Percentiles rank a stretch among this genome's conserved stretches.
Conservation (phyloP, 2,797 vertebrate genomes). For the Microchirus variegatus region DNA sequence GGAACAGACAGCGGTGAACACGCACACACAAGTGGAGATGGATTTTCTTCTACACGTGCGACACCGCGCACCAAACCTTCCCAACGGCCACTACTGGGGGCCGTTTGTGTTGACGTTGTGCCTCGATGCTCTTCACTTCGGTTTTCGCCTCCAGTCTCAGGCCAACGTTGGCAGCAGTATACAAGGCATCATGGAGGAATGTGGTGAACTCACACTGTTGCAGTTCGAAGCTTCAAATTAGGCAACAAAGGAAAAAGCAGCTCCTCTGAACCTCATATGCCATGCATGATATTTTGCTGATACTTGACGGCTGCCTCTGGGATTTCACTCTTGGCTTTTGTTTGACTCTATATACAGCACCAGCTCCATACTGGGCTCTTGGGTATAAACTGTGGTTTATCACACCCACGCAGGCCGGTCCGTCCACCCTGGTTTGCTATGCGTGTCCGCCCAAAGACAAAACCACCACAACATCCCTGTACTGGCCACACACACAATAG, state of each 20-base stretch:
- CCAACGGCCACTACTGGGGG: constrained; percentile 77
- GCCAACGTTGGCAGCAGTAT: constrained; percentile 32
- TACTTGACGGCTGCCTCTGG: constrained; percentile 16
- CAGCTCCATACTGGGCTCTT: constrained; percentile 24
- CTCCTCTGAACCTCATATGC: constrained; percentile 9
- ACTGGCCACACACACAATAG: constrained; percentile 63
- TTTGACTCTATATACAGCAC: constrained; percentile 23
- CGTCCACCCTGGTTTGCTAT: constrained; percentile 50
- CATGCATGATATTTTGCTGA: constrained; percentile 14
- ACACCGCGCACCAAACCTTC: constrained; percentile 49
- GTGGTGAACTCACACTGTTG: constrained; percentile 60
- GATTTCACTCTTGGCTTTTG: constrained; percentile 29
- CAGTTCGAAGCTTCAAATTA: constrained; percentile 45
- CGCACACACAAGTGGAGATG: constrained; percentile 11
- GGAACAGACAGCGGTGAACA: constrained; percentile 62
- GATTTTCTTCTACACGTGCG: constrained; percentile 67
- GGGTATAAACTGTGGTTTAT: constrained; percentile 51
- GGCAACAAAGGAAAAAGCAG: not conserved
- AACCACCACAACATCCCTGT: constrained; percentile 62
- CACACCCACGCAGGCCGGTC: constrained; percentile 41
- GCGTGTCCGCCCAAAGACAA: constrained; percentile 53
- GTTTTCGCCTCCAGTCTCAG: constrained; percentile 59
- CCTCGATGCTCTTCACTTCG: constrained; percentile 66
- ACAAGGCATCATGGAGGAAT: constrained; percentile 58
- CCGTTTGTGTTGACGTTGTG: constrained; percentile 73